Percentiles rank a stretch among this genome's conserved stretches.
These are phyloP conservation scores for Lagenorhynchus albirostris DNA, from an alignment of 2,113 vertebrate genomes.

Conservation along the genomic window DNA sequence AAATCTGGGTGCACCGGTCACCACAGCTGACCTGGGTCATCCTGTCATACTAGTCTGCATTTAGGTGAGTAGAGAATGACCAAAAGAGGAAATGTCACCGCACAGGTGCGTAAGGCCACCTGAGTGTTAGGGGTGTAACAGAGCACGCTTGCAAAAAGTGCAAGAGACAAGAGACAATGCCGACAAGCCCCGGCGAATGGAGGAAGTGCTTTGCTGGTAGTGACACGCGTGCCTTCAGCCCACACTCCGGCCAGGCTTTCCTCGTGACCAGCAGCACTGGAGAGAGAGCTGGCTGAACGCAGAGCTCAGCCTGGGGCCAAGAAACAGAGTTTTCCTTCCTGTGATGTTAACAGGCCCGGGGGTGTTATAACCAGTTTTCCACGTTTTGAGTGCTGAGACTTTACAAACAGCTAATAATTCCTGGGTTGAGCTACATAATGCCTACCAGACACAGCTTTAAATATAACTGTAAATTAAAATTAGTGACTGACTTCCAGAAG, in stretches of 20 bases:
- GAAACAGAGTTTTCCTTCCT: conserved; percentile 42
- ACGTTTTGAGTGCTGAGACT: background rate
- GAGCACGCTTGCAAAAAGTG: background rate
- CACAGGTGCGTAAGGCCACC: background rate
- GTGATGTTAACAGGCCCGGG: background rate
- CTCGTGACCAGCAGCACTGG: background rate
- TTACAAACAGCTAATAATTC: background rate
- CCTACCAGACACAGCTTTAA: background rate
- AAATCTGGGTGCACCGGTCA: background rate
- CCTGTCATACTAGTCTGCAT: background rate
- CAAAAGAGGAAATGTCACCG: background rate
- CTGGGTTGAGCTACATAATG: background rate
- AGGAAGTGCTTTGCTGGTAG: background rate
- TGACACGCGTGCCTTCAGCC: background rate
- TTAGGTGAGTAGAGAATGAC: background rate
- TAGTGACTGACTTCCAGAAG: background rate
- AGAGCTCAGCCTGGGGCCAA: conserved; percentile 12
- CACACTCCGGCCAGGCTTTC: conserved; percentile 26
- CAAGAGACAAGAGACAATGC: background rate
- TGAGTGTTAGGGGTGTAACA: background rate
- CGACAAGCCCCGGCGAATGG: background rate
- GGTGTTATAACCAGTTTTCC: background rate
- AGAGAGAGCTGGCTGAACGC: conserved; percentile 17
- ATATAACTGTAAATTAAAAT: background rate
- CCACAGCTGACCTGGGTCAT: background rate